A percentile compares a stretch with the other conserved stretches of the same genome.
Evolutionary conservation across 2,888 invertebrate genomes (phyloP).

Genomic region (Anarsia innoxiella): DNA sequence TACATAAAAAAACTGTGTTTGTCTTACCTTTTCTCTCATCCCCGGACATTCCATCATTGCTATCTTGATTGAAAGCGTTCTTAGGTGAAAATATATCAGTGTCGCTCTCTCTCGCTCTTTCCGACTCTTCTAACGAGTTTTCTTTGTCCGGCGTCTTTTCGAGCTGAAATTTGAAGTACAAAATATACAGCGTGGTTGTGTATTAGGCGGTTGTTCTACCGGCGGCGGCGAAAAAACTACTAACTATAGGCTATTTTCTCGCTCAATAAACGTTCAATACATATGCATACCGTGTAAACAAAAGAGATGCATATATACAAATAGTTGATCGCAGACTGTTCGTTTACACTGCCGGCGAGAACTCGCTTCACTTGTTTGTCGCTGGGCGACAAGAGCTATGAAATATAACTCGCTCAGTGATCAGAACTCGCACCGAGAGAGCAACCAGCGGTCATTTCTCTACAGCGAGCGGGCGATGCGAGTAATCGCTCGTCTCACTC

Average conservation of each 20-base stretch:
- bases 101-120: slow-evolving; percentile 42
- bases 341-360: too few species aligned
- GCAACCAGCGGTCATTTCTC: background rate
- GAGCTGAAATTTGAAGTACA: too few species aligned
- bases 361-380: too few species aligned
- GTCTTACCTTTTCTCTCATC: slow-evolving; percentile 60
- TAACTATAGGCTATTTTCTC: background rate
- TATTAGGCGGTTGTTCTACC: too few species aligned
- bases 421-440: too few species aligned
- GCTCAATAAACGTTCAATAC: background rate
- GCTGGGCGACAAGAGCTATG: background rate
- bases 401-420: background rate
- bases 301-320: background rate
- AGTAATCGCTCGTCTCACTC: background rate
- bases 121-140: slow-evolving; percentile 45
- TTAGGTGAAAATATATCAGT: slow-evolving; percentile 59
- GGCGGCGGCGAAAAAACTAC: background rate
- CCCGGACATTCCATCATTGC: slow-evolving; percentile 63
- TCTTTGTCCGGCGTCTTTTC: slow-evolving; percentile 44
- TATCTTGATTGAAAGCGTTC: slow-evolving; percentile 55
- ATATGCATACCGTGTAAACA: background rate
- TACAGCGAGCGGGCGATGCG: background rate
- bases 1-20: too few species aligned
- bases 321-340: background rate
- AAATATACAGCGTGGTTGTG: too few species aligned